phyloP scores from a whole-genome alignment of 30 jellyfish, hydroid and myxozoan species.

The Mastigias papua region DNA sequence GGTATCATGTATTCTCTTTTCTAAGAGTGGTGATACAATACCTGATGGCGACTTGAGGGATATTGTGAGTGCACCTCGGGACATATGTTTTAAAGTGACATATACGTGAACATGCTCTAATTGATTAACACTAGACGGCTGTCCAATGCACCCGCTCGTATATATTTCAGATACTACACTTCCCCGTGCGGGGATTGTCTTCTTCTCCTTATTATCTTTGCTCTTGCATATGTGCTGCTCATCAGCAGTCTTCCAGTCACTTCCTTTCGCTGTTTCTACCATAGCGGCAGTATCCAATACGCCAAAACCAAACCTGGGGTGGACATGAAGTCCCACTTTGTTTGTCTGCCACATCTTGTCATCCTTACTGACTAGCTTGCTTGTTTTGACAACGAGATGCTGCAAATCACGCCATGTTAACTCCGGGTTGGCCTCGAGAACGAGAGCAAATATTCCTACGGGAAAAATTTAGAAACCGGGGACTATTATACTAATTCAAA shows the following conservation, averaged over 20 bases:
- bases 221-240: constrained; percentile 91
- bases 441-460: constrained; percentile 96
- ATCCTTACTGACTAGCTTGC: constrained; percentile 77
- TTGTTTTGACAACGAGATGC: constrained; percentile 89
- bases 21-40: constrained; percentile 77
- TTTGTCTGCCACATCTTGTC: constrained; percentile 95
- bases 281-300: constrained; percentile 89
- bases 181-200: constrained; percentile 63
- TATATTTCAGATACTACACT: constrained; percentile 58
- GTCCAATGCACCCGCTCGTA: constrained; percentile 86
- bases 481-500: too few species aligned
- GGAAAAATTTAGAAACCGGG: not conserved
- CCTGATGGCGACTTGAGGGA: constrained; percentile 92
- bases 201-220: constrained; percentile 38
- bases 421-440: constrained; percentile 90
- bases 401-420: constrained; percentile 97
- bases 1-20: constrained; percentile 78
- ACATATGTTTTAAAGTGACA: constrained; percentile 80
- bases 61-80: constrained; percentile 85
- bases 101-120: constrained; percentile 95
- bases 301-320: constrained; percentile 96
- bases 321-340: constrained; percentile 89
- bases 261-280: constrained; percentile 81
- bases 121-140: constrained; percentile 82
- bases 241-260: constrained; percentile 89